Base-by-base conservation (phyloP, 2,113 vertebrate species). In the Entomyzon cyanotis region DNA sequence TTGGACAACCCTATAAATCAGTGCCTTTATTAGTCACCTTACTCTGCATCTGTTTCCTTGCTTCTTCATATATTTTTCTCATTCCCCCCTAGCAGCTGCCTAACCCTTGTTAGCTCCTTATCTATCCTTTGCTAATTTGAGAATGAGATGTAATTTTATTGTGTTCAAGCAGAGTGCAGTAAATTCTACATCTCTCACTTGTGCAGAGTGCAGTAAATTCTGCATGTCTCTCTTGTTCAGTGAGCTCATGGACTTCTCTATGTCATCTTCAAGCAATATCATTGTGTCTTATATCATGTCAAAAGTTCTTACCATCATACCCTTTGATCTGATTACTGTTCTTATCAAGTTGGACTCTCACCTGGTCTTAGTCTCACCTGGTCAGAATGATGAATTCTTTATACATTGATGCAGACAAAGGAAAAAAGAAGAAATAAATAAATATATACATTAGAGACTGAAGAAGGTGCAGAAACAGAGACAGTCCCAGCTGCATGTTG, bases 381-480 rank as follows among this genome's bases (percentile, higher is more conserved):
- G 8, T 85, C 14, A 83, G 75, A 76, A 46, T 68, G 53, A 62
- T 58, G 9, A 70, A 80, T 65, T 65, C 42, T 46, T 64, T 76
- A 65, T 28, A 24, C 0, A 0, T 18, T 64, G 33, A 33, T 8
- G 8, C 16, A 71, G 24, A 27, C 12, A 63, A 76, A 77, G 6
- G 3, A 5, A 49, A 64, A 46, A 60, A 50, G 5, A 68, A 7
- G 19, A 70, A 74, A 35, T 31, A 86, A 53, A 24, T 53, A 84
- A 58, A 67, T 59, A 70, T 35, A 12, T 27, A 5, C 25, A 7
- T 47, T 39, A 25, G 39, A 59, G 60, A 33, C 46, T 83, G 31
- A 37, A 81, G 39, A 59, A 73, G 5, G 16, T 70, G 10, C 6
- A 70, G 39, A 46, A 81, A 70, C 33, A 78, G 39, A 60, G 6